Conservation (phyloP, 2,113 vertebrate genomes). For the Baryphthengus martii region DNA sequence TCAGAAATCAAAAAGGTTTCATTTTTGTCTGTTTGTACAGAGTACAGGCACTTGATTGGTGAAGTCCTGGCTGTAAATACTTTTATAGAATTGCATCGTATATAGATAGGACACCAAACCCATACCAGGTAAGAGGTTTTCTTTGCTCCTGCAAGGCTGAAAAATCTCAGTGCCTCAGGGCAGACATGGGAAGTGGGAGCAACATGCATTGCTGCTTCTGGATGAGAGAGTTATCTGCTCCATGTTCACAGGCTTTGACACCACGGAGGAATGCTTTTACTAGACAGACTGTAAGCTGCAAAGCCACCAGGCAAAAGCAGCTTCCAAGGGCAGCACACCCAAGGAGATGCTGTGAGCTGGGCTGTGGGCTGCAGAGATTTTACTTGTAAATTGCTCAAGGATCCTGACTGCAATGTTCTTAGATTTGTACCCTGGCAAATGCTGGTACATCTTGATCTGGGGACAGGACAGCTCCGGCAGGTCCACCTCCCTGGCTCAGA, state of each 20-base stretch:
- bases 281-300: background rate
- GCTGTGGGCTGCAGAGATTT: background rate
- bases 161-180: background rate
- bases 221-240: background rate
- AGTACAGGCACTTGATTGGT: background rate
- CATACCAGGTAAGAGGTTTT: background rate
- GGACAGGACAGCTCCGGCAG: background rate
- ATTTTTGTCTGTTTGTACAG: no score
- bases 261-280: rapidly evolving
- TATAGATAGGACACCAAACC: background rate
- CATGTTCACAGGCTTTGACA: background rate
- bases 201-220: background rate
- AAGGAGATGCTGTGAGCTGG: background rate
- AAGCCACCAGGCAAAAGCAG: rapidly evolving
- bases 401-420: background rate
- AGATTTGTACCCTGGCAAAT: background rate
- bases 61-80: background rate
- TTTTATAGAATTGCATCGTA: background rate
- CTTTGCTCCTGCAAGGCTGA: background rate
- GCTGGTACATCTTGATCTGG: background rate
- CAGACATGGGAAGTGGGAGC: rapidly evolving
- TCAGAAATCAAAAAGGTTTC: background rate
- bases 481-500: background rate
- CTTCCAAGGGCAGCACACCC: background rate
- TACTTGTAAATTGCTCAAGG: background rate